These are phyloP conservation scores for Campylomormyrus numenius DNA, from an alignment of 2,113 vertebrate species.

Conservation along the genomic window DNA sequence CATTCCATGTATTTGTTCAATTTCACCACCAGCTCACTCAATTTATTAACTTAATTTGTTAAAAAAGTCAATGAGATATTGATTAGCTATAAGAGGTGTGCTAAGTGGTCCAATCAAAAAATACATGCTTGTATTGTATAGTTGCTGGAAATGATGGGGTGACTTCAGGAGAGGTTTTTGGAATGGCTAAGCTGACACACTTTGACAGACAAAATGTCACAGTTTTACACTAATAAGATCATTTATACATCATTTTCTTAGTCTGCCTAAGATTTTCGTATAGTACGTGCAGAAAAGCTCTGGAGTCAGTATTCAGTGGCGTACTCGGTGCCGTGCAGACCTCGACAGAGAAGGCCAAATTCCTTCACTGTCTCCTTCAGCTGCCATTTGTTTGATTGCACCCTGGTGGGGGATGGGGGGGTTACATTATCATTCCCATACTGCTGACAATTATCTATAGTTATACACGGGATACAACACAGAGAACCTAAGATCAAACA, in stretches of 20 bases:
- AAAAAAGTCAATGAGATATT: not conserved
- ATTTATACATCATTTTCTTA: not conserved
- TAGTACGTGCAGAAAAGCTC: not conserved
- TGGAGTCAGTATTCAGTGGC: constrained; percentile 69
- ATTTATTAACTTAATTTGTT: not conserved
- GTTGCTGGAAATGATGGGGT: not conserved
- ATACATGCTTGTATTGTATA: not conserved
- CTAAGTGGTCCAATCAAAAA: not conserved
- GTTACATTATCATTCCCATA: not conserved
- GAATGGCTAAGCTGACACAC: not conserved
- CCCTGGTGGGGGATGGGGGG: constrained; percentile 58
- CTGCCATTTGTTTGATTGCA: constrained; percentile 81
- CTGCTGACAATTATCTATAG: not conserved
- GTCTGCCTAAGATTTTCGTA: not conserved
- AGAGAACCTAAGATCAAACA: not conserved
- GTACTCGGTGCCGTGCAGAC: constrained; percentile 81
- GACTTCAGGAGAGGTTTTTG: not conserved
- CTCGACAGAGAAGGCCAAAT: constrained; percentile 83
- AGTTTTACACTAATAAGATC: not conserved
- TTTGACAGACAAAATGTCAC: not conserved
- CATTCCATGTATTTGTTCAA: not conserved
- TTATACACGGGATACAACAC: not conserved
- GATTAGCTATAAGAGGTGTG: not conserved
- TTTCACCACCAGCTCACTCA: not conserved
- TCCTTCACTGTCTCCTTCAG: constrained; percentile 92